Base-by-base conservation (phyloP, 2,113 vertebrate species). In the Procapra przewalskii region DNA sequence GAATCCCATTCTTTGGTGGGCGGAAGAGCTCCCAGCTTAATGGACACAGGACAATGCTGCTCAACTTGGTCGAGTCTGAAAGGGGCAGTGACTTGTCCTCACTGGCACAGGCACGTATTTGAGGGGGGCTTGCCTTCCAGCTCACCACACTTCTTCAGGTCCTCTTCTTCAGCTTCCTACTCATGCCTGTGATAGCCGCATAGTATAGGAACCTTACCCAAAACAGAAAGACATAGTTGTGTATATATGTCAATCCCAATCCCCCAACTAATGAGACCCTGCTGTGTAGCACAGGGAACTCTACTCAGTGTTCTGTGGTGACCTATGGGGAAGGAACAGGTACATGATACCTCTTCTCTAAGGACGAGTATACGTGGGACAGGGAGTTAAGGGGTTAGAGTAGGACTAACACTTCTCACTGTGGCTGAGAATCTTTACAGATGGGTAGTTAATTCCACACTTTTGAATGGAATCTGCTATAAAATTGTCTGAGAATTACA, bases 11-110 rank as follows among this genome's bases (percentile, higher is more conserved):
- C 64, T 62, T 55, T 50, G 54, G 52, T 6, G 36, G 62, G 43
- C 84, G 40, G 31, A 33, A 67, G 21, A 27, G 14, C 55, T 90
- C 21, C n/a, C n/a, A 59, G 14, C 14, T 77, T 50, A 57, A 90
- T 25, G 9, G 21, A 19, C 3, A 3, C 60, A 83, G 40, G 33
- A 7, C 52, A 59, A 0, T 50, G 25, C 45, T 5, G 0, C 21
- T 67, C 50, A 54, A 54, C 54, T n/a, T 7, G 25, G 54, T 57
- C 14, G 15, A 75, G 14, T n/a, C 13, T 59, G 33, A n/a, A 85
- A 48, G 25, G 27, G 45, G n/a, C 10, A 27, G 12, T 14, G 15
- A 84, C 13, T 25, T 52, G 8, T 77, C 80, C 19, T 75, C 43
- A 33, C 31, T n/a, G 36, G 40, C 14, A 57, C 12, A 52, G 25